Percentiles rank a stretch among this genome's conserved stretches.
Evolutionary conservation across 2,113 vertebrate species (phyloP).

Genomic region (Neotragus moschatus): DNA sequence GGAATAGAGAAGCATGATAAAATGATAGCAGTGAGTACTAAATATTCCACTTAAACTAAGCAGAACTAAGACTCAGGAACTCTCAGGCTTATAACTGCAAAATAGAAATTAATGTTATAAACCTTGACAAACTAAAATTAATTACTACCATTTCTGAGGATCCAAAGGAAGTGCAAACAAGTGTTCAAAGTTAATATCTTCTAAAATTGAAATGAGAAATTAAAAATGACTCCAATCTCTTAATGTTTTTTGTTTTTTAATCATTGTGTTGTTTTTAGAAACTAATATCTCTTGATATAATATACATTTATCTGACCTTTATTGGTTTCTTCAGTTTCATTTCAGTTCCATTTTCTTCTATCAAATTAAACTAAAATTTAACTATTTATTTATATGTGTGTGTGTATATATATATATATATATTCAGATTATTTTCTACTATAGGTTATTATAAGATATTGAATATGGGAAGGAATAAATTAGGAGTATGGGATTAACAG

Average conservation of each 20-base stretch:
- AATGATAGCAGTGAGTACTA: background rate
- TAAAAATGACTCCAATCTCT: background rate
- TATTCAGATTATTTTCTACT: background rate
- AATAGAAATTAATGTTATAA: constrained; percentile 29
- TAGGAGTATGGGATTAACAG: background rate
- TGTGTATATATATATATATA: background rate
- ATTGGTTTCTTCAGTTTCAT: background rate
- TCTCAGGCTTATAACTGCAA: background rate
- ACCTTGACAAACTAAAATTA: constrained; percentile 33
- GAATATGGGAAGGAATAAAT: background rate
- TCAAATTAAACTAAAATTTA: background rate
- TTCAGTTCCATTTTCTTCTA: background rate
- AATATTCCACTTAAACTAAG: background rate
- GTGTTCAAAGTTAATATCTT: background rate
- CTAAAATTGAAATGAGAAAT: constrained; percentile 27
- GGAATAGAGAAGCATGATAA: background rate
- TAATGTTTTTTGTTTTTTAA: constrained; percentile 14
- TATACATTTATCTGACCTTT: background rate
- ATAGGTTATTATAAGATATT: background rate
- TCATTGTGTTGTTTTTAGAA: background rate
- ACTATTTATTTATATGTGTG: background rate
- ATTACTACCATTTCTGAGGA: background rate
- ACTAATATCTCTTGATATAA: background rate
- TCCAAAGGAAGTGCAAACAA: background rate
- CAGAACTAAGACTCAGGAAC: background rate